Evolutionary conservation across 2,888 invertebrate genomes (phyloP), one percentile per base, ranked within the genome.

Genomic region (Leptopterna dolabrata): DNA sequence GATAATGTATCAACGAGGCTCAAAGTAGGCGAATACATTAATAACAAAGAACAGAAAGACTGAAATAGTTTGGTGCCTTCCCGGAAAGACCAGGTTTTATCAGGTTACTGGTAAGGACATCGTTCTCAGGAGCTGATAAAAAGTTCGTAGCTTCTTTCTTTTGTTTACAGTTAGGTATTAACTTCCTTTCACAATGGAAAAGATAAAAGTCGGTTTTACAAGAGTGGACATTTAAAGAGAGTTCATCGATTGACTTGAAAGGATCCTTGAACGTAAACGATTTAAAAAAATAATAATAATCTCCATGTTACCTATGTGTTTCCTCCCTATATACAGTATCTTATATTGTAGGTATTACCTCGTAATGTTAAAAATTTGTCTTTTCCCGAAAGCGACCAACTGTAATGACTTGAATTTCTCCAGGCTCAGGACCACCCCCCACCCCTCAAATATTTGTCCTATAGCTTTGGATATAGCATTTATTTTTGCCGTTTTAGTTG

Each of bases 11-110:
- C 63, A 24, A 36, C 19, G 63, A 19, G 63, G 7, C 63, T 63
- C 63, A 24, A n/a, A 63, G 63, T 63, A 63, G 63, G 63, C 63
- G 63, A 63, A 63, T 63, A 63, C 63, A 63, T 63, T 63, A 63
- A n/a, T 11, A 24, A 63, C 19, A 63, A 24, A 63, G 27, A 27
- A 63, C 16, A 63, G 63, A 51, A n/a, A 13, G 6, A 63, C 63
- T 63, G 19, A 63, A 63, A 63, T 63, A 63, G 63, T 63, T 63
- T 63, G 63, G 63, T 24, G 24, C 63, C 9, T 24, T 63, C 19
- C 63, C 24, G 63, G 63, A 24, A 63, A 24, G 63, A 63, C 63
- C 6, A 24, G 24, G 24, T 24, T 63, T 63, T 63, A 24, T 63
- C 63, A 63, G 63, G 63, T 63, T 63, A 63, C 9, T 63, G 0